Evolutionary conservation across 2,797 vertebrate genomes (phyloP), one percentile per base, ranked within the genome.

Genomic region (Nyctibius grandis): DNA sequence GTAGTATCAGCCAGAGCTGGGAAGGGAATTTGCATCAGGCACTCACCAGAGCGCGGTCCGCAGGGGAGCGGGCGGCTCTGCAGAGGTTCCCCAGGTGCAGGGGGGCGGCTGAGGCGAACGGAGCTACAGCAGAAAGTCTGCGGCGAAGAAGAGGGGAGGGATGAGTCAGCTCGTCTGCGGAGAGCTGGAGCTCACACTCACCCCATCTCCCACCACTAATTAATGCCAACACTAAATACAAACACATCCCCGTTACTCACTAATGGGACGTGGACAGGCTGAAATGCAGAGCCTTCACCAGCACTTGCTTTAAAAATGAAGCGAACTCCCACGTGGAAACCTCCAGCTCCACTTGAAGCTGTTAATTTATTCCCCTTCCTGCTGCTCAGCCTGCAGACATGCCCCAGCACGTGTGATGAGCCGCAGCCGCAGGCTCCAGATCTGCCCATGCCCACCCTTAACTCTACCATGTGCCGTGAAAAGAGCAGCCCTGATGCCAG

Each of bases 261-360:
- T 89, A n/a, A 68, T n/a, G 54, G 83, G 74, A 78, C 15, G 3
- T 2, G 79, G 92, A 70, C 70, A 44, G 80, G 82, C 45, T 59
- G 89, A 90, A 83, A 94, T 48, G 20, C 51, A 60, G 25, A 70
- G 51, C 44, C 56, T 57, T 70, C 90, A 84, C 63, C 85, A 48
- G 74, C 56, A 40, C 68, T 81, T 17, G 63, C 72, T 80, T 88
- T 61, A 80, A 60, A 90, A 92, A 74, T 1, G 56, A 87, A 89
- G 56, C 88, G 51, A 90, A 93, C 94, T 96, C 96, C 95, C 94
- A 89, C 65, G 3, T 91, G 89, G 68, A 96, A 95, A 83, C 53
- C 92, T 94, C 89, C 95, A 61, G 91, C 70, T 94, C 69, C 76
- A 78, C 88, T 59, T 11, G 67, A 89, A 95, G 54, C 91, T 70